These are phyloP conservation scores for Bellardia bayeri DNA, from an alignment of 2,888 invertebrate genomes.

Conservation along the genomic window DNA sequence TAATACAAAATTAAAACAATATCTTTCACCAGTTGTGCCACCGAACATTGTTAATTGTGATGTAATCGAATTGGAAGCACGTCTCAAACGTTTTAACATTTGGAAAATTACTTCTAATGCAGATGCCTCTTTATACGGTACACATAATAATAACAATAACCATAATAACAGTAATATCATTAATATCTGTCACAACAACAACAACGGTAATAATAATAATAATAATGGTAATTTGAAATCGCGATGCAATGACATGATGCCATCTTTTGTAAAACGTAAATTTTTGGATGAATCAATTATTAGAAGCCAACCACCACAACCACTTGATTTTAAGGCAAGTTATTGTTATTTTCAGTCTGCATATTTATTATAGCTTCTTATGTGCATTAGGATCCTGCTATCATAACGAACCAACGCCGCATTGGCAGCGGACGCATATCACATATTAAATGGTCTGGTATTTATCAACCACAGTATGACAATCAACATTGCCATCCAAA, in stretches of 20 bases:
- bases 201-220: not conserved
- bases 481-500: slow-evolving; percentile 66
- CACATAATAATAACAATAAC: slow-evolving; percentile 27
- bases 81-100: slow-evolving; percentile 78
- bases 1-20: slow-evolving; percentile 72
- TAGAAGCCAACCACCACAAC: slow-evolving; percentile 80
- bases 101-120: slow-evolving; percentile 74
- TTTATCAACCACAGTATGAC: slow-evolving; percentile 71
- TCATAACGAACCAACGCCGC: slow-evolving; percentile 80
- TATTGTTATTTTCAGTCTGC: not conserved
- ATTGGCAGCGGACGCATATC: slow-evolving; percentile 82
- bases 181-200: slow-evolving; percentile 18
- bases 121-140: slow-evolving; percentile 9
- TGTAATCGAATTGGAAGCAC: slow-evolving; percentile 80
- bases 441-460: slow-evolving; percentile 79
- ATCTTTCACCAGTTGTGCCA: slow-evolving; percentile 74
- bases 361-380: not conserved
- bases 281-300: slow-evolving; percentile 80
- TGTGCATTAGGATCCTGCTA: slow-evolving; percentile 78
- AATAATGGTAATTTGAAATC: slow-evolving; percentile 58
- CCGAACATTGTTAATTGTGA: slow-evolving; percentile 80
- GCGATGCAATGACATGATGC: slow-evolving; percentile 79
- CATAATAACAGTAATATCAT: slow-evolving; percentile 2
- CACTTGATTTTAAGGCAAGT: slow-evolving; percentile 78
- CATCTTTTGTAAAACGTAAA: slow-evolving; percentile 81